Base-by-base conservation (phyloP, 2,888 invertebrate genomes). In the Apodemia hepburni region DNA sequence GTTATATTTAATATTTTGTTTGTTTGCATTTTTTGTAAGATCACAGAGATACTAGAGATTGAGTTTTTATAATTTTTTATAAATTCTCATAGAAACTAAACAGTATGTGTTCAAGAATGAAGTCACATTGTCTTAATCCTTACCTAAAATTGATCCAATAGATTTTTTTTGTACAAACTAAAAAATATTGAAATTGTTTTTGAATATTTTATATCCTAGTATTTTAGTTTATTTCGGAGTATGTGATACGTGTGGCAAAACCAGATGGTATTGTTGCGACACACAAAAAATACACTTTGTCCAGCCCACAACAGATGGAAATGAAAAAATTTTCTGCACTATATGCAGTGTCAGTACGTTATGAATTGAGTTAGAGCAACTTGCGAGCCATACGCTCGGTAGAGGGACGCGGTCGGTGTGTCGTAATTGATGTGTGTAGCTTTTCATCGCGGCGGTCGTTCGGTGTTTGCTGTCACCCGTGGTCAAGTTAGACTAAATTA, bases 401-500 rank as follows among this genome's bases (percentile, higher is more conserved):
- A 80, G 79, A 80, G 80, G 82, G 81, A 80, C 78, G 73, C 73
- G 69, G 66, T 71, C 72, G 68, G 70, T 72, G 73, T 73, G 76
- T 76, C 70, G 78, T 87, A 89, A 88, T 88, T 88, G 87, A 86
- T 85, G 82, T 87, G 81, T 87, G 87, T 88, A 84, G 83, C 82
- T 85, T 87, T 87, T 84, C 83, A 82, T 81, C 76, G 76, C 76
- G 73, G 70, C 73, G 75, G 74, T 77, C 76, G 78, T 82, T 84
- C 76, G 78, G 78, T 84, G 83, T 85, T 83, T 82, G 81, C 75
- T 69, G 72, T 71, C 73, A 73, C 78, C 77, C 69, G 80, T 77
- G 84, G 85, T 82, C 78, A 85, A 86, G 85, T 88, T 87, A 78
- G 82, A 80, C 84, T 79, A 87, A 90, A 90, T 90, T 87, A 89